Evolutionary conservation across 1,140 invertebrate genomes (phyloP).

Genomic region (Apis cerana): DNA sequence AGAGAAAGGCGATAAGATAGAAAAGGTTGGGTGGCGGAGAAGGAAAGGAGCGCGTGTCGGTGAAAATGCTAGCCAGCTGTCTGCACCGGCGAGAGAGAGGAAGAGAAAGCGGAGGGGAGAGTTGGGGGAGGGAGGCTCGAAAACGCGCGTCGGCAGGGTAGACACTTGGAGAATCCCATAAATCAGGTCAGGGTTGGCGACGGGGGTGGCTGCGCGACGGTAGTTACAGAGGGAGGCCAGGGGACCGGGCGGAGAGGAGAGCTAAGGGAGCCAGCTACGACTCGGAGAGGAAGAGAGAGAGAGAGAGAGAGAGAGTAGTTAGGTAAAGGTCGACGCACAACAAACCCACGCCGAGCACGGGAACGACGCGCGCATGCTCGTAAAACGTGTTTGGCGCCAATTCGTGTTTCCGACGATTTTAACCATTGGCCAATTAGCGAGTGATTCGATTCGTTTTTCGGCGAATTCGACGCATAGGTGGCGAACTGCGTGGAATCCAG

Average conservation of each 20-base stretch:
- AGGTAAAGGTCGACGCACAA: conserved; percentile 80
- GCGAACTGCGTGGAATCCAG: too few species aligned
- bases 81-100: conserved; percentile 50
- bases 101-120: conserved; percentile 20
- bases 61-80: conserved; percentile 79
- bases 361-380: conserved; percentile 58
- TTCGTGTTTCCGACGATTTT: conserved; percentile 29
- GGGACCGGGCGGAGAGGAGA: conserved; percentile 33
- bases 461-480: too few species aligned
- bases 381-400: conserved; percentile 67
- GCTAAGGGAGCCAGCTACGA: conserved; percentile 60
- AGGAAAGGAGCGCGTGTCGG: conserved; percentile 21
- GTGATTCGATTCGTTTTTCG: too few species aligned
- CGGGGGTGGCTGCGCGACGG: conserved; percentile 70
- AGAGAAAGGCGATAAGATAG: not conserved
- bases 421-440: too few species aligned
- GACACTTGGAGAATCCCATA: conserved; percentile 81
- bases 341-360: conserved; percentile 69
- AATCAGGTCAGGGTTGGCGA: conserved; percentile 82
- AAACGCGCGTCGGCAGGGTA: conserved; percentile 73
- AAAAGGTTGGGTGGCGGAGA: not conserved
- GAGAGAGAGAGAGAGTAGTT: conserved; percentile 60
- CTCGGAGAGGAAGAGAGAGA: not conserved
- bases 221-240: conserved; percentile 55
- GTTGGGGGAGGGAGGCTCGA: conserved; percentile 52